A percentile compares a stretch with the other conserved stretches of the same genome.
phyloP scores from a whole-genome alignment of 2,113 vertebrate genomes.

The Australoheros scitulus region DNA sequence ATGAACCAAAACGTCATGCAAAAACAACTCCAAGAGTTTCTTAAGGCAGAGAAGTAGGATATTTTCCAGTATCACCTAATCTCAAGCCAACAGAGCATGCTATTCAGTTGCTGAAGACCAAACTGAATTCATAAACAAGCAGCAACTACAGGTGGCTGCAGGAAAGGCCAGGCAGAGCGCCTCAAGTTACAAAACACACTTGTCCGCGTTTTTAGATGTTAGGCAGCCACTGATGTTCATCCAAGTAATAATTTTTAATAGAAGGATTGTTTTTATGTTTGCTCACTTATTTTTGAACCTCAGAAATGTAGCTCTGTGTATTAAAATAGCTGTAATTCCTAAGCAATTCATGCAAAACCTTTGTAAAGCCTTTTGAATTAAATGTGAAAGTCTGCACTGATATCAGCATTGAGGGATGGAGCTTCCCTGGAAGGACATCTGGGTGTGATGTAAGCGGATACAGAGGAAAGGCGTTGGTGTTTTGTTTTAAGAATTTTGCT shows the following conservation, averaged over 20 bases:
- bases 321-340: neutral
- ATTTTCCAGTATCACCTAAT: too few relatives aligned
- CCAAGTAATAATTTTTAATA: neutral
- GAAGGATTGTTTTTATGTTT: too few relatives aligned
- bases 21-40: too few relatives aligned
- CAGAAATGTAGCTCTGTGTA: neutral
- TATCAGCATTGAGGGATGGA: too few relatives aligned
- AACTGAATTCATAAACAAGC: neutral
- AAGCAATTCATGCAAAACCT: neutral
- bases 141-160: neutral
- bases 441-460: neutral
- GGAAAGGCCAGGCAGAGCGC: neutral
- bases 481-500: neutral
- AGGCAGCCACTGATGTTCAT: neutral
- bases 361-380: neutral
- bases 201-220: neutral
- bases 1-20: too few relatives aligned
- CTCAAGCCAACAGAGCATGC: too few relatives aligned
- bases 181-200: neutral
- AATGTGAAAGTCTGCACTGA: neutral
- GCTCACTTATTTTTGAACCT: neutral
- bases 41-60: too few relatives aligned
- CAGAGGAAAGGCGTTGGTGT: neutral
- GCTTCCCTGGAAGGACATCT: too few relatives aligned
- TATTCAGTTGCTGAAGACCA: neutral